Conservation (phyloP, 1,140 invertebrate species). For the Ceratoteleas bidentatus region DNA sequence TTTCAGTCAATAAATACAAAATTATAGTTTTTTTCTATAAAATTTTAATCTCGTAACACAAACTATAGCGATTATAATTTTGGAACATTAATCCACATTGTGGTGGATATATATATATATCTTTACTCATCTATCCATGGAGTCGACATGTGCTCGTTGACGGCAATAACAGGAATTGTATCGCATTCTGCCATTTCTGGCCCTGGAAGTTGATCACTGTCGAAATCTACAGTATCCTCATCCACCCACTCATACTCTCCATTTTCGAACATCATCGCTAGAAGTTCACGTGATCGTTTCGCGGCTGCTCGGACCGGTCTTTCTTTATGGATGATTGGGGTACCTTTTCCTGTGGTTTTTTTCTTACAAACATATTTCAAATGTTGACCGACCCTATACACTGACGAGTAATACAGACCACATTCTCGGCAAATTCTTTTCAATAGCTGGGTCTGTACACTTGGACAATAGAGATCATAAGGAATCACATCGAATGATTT, state of each 20-base stretch:
- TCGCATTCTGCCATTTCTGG: background rate
- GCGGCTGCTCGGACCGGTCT: background rate
- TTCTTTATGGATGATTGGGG: background rate
- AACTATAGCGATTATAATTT: background rate
- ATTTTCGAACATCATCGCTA: background rate
- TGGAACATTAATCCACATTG: background rate
- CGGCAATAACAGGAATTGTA: background rate
- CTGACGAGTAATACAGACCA: constrained; percentile 2
- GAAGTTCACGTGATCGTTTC: background rate
- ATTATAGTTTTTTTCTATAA: background rate
- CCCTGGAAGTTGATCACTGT: background rate
- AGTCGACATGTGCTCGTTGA: background rate
- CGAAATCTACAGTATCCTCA: background rate
- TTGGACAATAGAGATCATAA: constrained; percentile 4
- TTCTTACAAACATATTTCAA: constrained; percentile 4
- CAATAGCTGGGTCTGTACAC: constrained; percentile 1
- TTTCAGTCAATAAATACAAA: background rate
- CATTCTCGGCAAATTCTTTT: constrained; percentile 3
- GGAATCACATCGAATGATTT: background rate
- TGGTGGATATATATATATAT: background rate
- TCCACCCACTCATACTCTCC: background rate
- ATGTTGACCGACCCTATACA: constrained; percentile 5
- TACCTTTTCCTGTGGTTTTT: constrained; percentile 1
- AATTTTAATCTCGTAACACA: background rate
- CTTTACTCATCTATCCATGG: background rate